phyloP scores from a whole-genome alignment of 2,888 invertebrate species.

The Agyllia agylla region DNA sequence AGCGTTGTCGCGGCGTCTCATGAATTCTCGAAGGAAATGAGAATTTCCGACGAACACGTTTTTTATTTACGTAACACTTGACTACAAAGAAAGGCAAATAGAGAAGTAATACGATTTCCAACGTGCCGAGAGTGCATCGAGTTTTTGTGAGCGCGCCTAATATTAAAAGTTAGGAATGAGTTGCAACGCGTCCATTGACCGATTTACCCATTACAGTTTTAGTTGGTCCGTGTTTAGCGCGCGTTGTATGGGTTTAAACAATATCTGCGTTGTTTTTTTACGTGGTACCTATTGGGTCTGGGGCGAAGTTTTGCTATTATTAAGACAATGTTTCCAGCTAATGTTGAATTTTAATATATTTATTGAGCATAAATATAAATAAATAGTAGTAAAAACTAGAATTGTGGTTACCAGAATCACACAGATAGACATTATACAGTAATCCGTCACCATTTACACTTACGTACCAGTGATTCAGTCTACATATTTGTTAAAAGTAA shows the following conservation, averaged over 20 bases:
- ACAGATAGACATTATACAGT: too few species aligned
- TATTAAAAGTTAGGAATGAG: slow-evolving; percentile 1
- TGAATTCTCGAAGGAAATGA: slow-evolving; percentile 87
- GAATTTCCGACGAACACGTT: slow-evolving; percentile 87
- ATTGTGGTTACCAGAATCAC: too few species aligned
- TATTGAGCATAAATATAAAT: too few species aligned
- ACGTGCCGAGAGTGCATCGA: slow-evolving; percentile 84
- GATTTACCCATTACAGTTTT: not conserved
- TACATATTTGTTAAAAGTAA: not conserved
- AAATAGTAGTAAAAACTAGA: too few species aligned
- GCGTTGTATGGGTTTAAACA: slow-evolving; percentile 2
- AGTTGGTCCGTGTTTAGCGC: not conserved
- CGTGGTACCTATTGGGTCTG: too few species aligned
- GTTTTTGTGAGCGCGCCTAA: slow-evolving; percentile 80
- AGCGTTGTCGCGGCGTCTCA: slow-evolving; percentile 80
- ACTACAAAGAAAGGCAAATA: slow-evolving; percentile 90
- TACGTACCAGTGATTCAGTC: not conserved
- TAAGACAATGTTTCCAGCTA: too few species aligned
- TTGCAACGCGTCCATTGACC: not conserved
- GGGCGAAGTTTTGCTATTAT: too few species aligned
- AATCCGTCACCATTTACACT: too few species aligned
- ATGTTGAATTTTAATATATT: too few species aligned
- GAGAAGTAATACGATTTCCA: slow-evolving; percentile 89
- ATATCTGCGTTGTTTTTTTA: too few species aligned
- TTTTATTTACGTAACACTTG: slow-evolving; percentile 90